Evolutionary conservation across 2,888 invertebrate genomes (phyloP).

Genomic region (Acanthosoma haemorrhoidale): DNA sequence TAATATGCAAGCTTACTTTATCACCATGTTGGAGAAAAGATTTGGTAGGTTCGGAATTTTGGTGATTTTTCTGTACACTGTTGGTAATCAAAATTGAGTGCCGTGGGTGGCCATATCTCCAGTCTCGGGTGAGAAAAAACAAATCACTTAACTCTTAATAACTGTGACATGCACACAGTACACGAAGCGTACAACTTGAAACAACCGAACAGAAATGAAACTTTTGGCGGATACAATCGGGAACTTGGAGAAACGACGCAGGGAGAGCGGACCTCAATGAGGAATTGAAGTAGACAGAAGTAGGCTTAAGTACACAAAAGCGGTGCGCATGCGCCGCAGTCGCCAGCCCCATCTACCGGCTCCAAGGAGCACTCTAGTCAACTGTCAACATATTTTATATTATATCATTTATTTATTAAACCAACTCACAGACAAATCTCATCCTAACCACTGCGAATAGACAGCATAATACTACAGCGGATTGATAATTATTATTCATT

Average conservation of each 20-base stretch:
- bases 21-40: conserved; percentile 38
- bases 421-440: too few relatives aligned
- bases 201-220: neutral
- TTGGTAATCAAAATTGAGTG: conserved; percentile 11
- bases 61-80: conserved; percentile 20
- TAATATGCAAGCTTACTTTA: conserved; percentile 37
- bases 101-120: conserved; percentile 15
- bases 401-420: too few relatives aligned
- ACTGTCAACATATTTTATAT: too few relatives aligned
- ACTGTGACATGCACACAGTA: neutral
- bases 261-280: neutral
- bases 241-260: neutral
- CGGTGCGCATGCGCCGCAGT: conserved; percentile 3
- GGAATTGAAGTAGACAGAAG: conserved; percentile 1
- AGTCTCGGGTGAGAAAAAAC: neutral
- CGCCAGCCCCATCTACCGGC: neutral
- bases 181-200: too few relatives aligned
- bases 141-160: neutral
- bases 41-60: conserved; percentile 37
- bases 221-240: neutral
- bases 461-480: too few relatives aligned
- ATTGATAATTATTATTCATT: too few relatives aligned
- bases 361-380: neutral
- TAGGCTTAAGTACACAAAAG: conserved; percentile 13
- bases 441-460: too few relatives aligned